Evolutionary conservation across 92 coral and sea anemone genomes (phyloP), one percentile per base, ranked within the genome.

Genomic region (Metridium senile): DNA sequence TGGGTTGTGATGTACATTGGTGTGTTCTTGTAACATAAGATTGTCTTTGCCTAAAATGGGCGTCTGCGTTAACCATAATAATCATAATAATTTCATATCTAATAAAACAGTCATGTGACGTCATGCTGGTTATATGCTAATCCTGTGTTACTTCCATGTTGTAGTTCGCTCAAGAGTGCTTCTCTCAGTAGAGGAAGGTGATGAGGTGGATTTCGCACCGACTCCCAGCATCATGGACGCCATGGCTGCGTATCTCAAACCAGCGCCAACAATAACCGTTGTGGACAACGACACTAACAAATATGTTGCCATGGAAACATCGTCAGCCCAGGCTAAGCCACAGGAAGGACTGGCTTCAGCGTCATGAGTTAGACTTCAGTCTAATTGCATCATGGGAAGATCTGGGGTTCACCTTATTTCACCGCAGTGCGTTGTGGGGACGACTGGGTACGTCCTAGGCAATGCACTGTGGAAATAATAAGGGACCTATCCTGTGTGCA

Each of bases 151-250:
- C 28, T 27, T 56, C 67, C 25, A 2, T 51, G 30, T 72, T 82
- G 9, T 77, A 92, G 97, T 92, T 33, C 97, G 93, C 51, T 92
- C 97, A 49, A 70, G 97, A 68, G 97, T 92, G 76, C 77, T 92
- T 67, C 72, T 92, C 43, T 92, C 97, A 32, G 97, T 92, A 74
- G 97, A 92, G 47, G 95, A 90, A 19, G 81, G 82, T 16, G 97
- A 91, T 4, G 97, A 92, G 29, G 47, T 85, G 7, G 93, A 89
- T 8, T 86, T 68, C 57, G 85, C 82, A 33, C 88, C 89, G 1
- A 66, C 93, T 10, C 81, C 84, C 9, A 91, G 68, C 75, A 82
- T 89, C 30, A 80, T 88, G 74, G 97, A 91, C 62, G 78, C 89
- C 32, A 86, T 86, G 34, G 97, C 88, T 19, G 78, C 87, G 20